phyloP scores from a whole-genome alignment of 2,888 invertebrate species.

The Lycocerus yunnanus region DNA sequence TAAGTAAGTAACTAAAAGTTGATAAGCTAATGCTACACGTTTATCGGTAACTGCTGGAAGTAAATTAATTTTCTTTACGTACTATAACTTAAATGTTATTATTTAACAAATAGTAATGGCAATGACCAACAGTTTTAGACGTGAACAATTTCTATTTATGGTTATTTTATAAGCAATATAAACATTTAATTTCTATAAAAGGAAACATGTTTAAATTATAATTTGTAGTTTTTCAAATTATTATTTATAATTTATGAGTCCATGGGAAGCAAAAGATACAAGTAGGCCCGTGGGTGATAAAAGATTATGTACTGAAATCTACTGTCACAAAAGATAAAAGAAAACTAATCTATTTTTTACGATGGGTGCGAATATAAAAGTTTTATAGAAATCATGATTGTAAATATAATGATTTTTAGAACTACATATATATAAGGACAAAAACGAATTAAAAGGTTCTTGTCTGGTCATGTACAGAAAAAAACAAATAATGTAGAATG shows the following conservation, averaged over 20 bases:
- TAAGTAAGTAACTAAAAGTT: background rate
- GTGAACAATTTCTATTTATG: background rate
- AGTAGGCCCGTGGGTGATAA: background rate
- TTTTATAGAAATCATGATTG: background rate
- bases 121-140: background rate
- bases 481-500: too few species aligned
- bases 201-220: background rate
- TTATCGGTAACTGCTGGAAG: background rate
- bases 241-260: background rate
- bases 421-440: too few species aligned
- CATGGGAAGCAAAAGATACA: background rate
- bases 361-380: background rate
- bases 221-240: background rate
- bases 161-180: background rate
- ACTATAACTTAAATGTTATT: background rate
- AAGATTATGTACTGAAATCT: background rate
- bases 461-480: too few species aligned
- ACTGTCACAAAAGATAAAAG: background rate
- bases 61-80: background rate
- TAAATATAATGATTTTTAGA: background rate
- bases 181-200: background rate
- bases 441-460: too few species aligned
- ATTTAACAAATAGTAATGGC: background rate
- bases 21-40: background rate
- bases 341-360: background rate